These are phyloP conservation scores for Lophotis ruficrista DNA, from an alignment of 2,113 vertebrate genomes.

Conservation along the genomic window DNA sequence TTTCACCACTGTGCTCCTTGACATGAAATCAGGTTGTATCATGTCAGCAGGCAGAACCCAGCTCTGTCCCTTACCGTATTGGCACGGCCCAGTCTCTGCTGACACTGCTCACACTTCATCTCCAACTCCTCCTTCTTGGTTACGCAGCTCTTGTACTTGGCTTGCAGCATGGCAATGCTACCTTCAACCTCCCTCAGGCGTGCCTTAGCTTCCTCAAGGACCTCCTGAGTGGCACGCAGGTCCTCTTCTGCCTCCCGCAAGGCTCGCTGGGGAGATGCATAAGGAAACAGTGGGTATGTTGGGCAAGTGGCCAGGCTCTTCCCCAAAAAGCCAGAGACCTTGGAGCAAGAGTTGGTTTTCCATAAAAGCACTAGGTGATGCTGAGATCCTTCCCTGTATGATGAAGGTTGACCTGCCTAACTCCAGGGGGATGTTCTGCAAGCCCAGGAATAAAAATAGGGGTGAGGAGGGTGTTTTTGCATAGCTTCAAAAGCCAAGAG, in stretches of 20 bases:
- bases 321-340: neutral
- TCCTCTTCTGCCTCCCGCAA: conserved; percentile 85
- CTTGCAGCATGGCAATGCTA: conserved; percentile 81
- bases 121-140: conserved; percentile 88
- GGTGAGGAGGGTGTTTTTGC: neutral
- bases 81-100: conserved; percentile 80
- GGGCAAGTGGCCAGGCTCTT: neutral
- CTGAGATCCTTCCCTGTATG: neutral
- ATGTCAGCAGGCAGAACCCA: neutral
- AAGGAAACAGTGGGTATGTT: neutral
- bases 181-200: conserved; percentile 79
- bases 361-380: neutral
- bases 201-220: conserved; percentile 83
- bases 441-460: neutral
- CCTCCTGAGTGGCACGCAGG: conserved; percentile 78
- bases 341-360: neutral
- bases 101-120: conserved; percentile 85
- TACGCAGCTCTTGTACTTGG: conserved; percentile 82
- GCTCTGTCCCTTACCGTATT: conserved; percentile 75
- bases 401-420: neutral
- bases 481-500: neutral
- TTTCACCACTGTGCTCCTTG: neutral
- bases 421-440: neutral
- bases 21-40: neutral
- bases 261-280: conserved; percentile 76